These are phyloP conservation scores for Leucophenga maculata DNA, from an alignment of 2,888 invertebrate species.

Conservation along the genomic window DNA sequence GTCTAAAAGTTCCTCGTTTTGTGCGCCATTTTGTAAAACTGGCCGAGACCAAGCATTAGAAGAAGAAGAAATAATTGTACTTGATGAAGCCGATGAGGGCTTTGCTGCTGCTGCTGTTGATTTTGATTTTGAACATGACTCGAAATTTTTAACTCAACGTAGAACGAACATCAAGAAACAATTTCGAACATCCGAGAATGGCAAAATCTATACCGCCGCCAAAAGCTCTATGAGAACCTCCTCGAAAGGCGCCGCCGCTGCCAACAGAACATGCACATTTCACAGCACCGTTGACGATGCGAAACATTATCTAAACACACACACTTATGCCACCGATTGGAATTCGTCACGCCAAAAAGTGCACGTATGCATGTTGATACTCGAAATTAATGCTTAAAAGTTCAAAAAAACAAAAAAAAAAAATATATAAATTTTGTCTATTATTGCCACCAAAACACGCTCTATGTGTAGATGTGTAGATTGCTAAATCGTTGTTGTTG, in stretches of 20 bases:
- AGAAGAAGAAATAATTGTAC: no score
- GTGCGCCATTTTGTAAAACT: no score
- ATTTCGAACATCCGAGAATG: constrained; percentile 23
- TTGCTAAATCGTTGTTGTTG: neutral
- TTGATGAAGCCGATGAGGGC: no score
- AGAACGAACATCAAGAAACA: constrained; percentile 11
- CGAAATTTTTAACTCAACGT: no score
- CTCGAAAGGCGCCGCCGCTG: constrained; percentile 36
- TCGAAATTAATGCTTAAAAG: constrained; percentile 34
- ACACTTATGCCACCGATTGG: constrained; percentile 60
- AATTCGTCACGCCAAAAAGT: constrained; percentile 65
- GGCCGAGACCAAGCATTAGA: no score
- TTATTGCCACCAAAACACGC: neutral
- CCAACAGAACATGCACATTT: constrained; percentile 40
- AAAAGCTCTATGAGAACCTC: constrained; percentile 17
- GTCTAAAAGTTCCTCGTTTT: neutral
- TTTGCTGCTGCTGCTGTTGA: no score
- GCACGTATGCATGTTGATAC: constrained; percentile 70
- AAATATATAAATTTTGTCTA: neutral
- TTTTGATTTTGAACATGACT: no score
- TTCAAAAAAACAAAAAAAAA: no score
- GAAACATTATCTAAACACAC: constrained; percentile 28
- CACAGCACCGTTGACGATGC: neutral
- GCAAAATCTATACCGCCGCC: constrained; percentile 26
- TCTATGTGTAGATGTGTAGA: neutral